Conservation (phyloP, 1,140 invertebrate genomes). For the Melipona quadrifasciata region DNA sequence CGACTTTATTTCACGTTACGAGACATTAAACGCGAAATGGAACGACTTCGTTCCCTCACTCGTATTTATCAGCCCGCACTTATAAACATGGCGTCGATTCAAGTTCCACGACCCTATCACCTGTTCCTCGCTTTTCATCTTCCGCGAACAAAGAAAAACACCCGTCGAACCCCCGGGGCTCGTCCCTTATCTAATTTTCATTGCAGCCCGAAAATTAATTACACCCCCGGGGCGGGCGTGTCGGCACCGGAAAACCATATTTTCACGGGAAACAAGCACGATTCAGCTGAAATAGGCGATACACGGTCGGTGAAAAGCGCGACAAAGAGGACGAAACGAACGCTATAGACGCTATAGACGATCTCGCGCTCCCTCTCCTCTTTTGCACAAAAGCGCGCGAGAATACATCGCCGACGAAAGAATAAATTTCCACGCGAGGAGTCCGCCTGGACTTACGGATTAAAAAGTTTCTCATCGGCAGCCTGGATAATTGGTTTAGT, state of each 20-base stretch:
- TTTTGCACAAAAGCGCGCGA: conserved; percentile 17
- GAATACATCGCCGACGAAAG: conserved; percentile 39
- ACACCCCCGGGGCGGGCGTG: not conserved
- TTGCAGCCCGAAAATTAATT: not conserved
- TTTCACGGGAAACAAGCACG: not conserved
- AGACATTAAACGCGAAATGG: not conserved
- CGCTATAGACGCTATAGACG: not conserved
- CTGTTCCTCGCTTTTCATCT: not conserved
- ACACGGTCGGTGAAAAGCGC: not conserved
- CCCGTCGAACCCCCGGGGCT: too few relatives aligned
- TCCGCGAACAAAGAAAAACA: not conserved
- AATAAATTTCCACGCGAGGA: conserved; percentile 60
- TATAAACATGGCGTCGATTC: not conserved
- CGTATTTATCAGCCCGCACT: not conserved
- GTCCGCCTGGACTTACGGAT: conserved; percentile 57
- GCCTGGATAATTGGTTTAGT: conserved; percentile 75
- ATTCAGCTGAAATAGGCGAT: conserved; percentile 4
- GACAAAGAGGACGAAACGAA: not conserved
- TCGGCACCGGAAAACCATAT: not conserved
- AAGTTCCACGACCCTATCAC: not conserved
- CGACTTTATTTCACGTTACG: not conserved
- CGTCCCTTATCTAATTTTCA: conserved; percentile 2
- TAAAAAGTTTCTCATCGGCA: conserved; percentile 74
- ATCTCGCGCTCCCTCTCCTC: too few relatives aligned
- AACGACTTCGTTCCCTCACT: not conserved